Base-by-base conservation (phyloP, 2,113 vertebrate species). In the Rhinolophus ferrumequinum region DNA sequence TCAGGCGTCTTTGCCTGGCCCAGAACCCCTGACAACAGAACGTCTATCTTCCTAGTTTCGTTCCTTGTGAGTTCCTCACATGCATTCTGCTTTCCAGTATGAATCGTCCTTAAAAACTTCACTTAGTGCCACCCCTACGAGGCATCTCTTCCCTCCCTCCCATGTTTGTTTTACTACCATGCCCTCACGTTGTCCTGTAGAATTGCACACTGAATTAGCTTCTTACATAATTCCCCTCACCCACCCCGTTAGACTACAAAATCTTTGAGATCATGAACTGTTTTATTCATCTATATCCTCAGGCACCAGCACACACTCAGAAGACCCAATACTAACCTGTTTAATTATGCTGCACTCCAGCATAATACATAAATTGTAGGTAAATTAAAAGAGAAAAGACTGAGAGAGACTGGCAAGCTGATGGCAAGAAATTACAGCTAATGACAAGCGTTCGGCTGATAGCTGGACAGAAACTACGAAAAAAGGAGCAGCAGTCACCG, bases 161-260 rank as follows among this genome's bases (percentile, higher is more conserved):
- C 18, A 2, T 4, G 6, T 38, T 4, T 33, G 26, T 10, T 2
- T 16, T 18, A 10, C 73, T 50, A 5, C 33, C 30, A 13, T 8
- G 21, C 16, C 6, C 30, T 15, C 6, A 8, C 11, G 0, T 2
- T 4, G 12, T 0, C 1, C 8, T 0, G 1, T 18, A 6, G 8
- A 83, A 67, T 0, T 50, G 58, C 33, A 16, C 8, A 3, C 0
- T 18, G 79, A 67, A 47, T 10, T 19, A 19, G 6, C 66, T 64
- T 15, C 52, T 28, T n/a, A 19, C 8, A 4, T 1, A 38, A 4
- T 8, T n/a, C 66, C 47, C 22, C 0, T 6, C 56, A 12, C 22
- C 47, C 24, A 18, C 14, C 30, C 38, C 28, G 9, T 33, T 7
- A 30, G 11, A 16, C 18, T 9, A 13, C 1, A 5, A 7, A 15